phyloP scores from a whole-genome alignment of 1,140 invertebrate species.

The Copidosoma floridanum region DNA sequence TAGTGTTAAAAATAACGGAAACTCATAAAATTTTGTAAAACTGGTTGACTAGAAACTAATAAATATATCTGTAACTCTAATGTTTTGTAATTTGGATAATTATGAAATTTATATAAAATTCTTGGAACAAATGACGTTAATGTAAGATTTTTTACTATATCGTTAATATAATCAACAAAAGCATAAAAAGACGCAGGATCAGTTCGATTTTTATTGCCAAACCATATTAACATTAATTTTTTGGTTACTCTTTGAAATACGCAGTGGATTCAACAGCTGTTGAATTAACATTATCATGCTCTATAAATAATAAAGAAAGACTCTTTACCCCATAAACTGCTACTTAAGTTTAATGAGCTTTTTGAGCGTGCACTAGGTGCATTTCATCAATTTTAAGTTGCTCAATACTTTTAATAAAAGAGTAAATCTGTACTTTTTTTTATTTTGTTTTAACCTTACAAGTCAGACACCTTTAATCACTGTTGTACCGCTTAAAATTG shows the following conservation, averaged over 20 bases:
- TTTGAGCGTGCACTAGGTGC: too few species aligned
- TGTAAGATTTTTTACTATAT: constrained; percentile 1
- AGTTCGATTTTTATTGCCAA: neutral
- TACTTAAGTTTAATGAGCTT: too few species aligned
- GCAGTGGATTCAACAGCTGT: constrained; percentile 25
- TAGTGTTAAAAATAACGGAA: too few species aligned
- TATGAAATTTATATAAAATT: constrained; percentile 21
- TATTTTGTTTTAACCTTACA: too few species aligned
- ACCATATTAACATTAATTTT: neutral
- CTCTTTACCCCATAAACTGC: neutral
- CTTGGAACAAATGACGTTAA: constrained; percentile 25
- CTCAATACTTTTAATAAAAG: too few species aligned
- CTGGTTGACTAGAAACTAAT: constrained; percentile 16
- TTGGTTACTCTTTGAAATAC: too few species aligned
- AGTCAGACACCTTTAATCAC: too few species aligned
- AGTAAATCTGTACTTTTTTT: too few species aligned
- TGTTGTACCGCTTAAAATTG: too few species aligned
- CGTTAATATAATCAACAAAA: constrained; percentile 6
- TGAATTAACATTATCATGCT: constrained; percentile 9
- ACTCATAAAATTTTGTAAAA: too few species aligned
- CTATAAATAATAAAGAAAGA: constrained; percentile 10
- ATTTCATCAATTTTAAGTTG: too few species aligned
- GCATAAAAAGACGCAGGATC: constrained; percentile 2
- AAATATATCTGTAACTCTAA: constrained; percentile 27
- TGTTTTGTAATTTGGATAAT: constrained; percentile 30